Evolutionary conservation across 2,888 invertebrate species (phyloP).

Genomic region (Drosophila affinis): DNA sequence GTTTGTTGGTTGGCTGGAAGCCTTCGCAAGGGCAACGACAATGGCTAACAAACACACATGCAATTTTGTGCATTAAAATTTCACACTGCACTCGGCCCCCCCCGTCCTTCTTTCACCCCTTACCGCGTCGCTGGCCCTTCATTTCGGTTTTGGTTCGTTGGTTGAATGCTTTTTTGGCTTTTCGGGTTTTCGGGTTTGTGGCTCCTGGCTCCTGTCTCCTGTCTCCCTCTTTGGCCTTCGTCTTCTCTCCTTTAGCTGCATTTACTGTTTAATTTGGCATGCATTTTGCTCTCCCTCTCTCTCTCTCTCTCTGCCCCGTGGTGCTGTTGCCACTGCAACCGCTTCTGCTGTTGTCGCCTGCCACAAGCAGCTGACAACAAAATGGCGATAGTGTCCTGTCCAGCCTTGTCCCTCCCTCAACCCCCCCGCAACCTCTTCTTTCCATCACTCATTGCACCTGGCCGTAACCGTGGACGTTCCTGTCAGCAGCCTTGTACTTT

Average conservation of each 20-base stretch:
- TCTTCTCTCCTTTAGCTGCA: constrained; percentile 34
- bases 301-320: neutral
- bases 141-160: constrained; percentile 34
- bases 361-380: constrained; percentile 71
- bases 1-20: constrained; percentile 68
- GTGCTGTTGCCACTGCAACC: neutral
- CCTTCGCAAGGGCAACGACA: constrained; percentile 40
- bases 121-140: neutral
- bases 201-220: constrained; percentile 1
- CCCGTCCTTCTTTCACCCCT: too few species aligned
- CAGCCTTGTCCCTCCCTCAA: constrained; percentile 15
- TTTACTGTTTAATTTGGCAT: constrained; percentile 53
- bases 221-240: constrained; percentile 31
- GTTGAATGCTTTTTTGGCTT: constrained; percentile 63
- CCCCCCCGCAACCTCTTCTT: constrained; percentile 4
- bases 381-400: constrained; percentile 66
- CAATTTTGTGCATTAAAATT: constrained; percentile 71
- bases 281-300: constrained; percentile 42
- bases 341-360: constrained; percentile 64
- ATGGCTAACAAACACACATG: constrained; percentile 42
- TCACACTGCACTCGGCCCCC: constrained; percentile 54
- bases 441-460: constrained; percentile 26
- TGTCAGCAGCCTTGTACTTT: constrained; percentile 43
- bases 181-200: constrained; percentile 45
- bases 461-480: constrained; percentile 26